Conservation (phyloP, 2,113 vertebrate species). For the Nesogale talazaci region DNA sequence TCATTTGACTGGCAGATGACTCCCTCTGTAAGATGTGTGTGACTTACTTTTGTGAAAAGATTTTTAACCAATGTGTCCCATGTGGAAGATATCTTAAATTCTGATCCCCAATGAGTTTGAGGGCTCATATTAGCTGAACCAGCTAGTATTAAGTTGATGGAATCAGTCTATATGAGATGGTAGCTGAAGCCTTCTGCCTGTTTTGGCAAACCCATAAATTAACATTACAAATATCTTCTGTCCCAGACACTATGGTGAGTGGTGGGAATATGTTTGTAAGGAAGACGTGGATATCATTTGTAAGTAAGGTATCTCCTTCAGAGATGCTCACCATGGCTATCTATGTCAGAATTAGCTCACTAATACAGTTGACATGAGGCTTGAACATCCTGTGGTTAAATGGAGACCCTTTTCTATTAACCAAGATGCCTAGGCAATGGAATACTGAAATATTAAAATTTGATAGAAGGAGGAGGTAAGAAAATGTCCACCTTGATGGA, state of each 20-base stretch:
- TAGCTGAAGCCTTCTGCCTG: neutral
- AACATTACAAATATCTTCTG: neutral
- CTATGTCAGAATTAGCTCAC: neutral
- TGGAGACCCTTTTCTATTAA: conserved; percentile 33
- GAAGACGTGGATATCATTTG: neutral
- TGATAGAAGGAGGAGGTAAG: conserved; percentile 6
- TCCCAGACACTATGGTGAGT: neutral
- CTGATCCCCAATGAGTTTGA: conserved; percentile 10
- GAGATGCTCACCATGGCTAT: neutral
- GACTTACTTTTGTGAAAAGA: conserved; percentile 50
- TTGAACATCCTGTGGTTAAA: neutral
- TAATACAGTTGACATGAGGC: conserved; percentile 22
- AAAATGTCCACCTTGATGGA: neutral
- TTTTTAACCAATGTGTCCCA: conserved; percentile 1
- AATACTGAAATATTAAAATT: neutral
- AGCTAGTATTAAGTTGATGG: conserved; percentile 12
- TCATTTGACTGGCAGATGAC: neutral
- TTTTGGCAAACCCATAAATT: neutral
- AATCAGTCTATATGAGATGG: neutral
- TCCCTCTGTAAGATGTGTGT: neutral
- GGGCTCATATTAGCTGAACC: neutral
- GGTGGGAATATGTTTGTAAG: neutral
- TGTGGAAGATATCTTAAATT: conserved; percentile 45
- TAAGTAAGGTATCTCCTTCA: neutral
- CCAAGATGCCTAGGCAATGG: neutral